Conservation (phyloP, 2,888 invertebrate species). For the Coenonympha arcania region DNA sequence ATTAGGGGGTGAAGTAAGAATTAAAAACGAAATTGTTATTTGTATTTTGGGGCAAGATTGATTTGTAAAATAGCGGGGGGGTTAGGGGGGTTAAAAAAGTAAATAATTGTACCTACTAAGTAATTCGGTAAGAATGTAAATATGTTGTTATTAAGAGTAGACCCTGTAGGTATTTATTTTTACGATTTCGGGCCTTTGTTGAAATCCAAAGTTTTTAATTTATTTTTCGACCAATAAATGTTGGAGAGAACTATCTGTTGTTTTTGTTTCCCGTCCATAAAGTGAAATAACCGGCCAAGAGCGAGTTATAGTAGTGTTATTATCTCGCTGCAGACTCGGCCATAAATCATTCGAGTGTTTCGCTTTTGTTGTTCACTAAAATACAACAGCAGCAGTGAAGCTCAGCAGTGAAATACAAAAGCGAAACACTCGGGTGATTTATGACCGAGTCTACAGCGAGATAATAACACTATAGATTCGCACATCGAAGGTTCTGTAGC, state of each 20-base stretch:
- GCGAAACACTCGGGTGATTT: no score
- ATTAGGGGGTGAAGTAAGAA: constrained; percentile 30
- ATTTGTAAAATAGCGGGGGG: constrained; percentile 46
- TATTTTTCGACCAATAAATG: constrained; percentile 76
- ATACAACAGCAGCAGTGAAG: no score
- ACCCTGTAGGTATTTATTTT: constrained; percentile 72
- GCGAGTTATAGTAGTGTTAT: no score
- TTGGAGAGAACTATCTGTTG: constrained; percentile 66
- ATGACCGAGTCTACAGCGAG: no score
- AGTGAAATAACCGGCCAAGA: no score
- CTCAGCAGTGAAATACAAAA: no score
- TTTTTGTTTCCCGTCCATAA: constrained; percentile 31
- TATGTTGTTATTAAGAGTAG: constrained; percentile 68
- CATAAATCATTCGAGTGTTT: no score
- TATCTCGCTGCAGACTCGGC: no score
- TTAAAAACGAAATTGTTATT: constrained; percentile 43
- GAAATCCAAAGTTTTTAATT: constrained; percentile 74
- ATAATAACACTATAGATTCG: no score
- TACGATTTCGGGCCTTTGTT: constrained; percentile 73
- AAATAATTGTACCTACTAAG: constrained; percentile 58
- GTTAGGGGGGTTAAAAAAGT: constrained; percentile 35
- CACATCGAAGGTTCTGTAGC: no score
- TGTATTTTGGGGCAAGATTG: constrained; percentile 39
- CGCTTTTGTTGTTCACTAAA: no score
- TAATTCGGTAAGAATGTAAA: constrained; percentile 54